phyloP scores from a whole-genome alignment of 2,113 vertebrate genomes.

The Gallinago jamesoni region DNA sequence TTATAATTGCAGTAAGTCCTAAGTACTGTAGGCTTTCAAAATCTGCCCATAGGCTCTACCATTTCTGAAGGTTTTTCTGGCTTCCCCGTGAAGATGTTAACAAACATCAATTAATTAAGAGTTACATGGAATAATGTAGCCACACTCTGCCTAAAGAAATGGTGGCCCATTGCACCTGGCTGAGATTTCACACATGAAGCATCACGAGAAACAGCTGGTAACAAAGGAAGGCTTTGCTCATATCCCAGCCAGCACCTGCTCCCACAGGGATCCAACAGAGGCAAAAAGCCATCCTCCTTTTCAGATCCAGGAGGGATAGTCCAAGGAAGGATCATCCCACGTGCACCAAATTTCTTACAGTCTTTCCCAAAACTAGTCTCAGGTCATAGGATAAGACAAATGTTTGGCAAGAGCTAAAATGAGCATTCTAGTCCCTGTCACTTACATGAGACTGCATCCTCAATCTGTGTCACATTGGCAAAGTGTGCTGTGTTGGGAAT shows the following conservation, averaged over 20 bases:
- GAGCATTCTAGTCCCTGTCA: background rate
- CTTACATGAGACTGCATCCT: slow-evolving; percentile 96
- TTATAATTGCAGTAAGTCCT: background rate
- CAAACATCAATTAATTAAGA: background rate
- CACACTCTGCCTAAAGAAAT: background rate
- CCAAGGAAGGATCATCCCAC: background rate
- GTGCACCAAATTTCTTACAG: background rate
- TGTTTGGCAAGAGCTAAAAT: accelerated
- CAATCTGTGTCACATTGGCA: slow-evolving; percentile 98
- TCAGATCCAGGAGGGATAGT: background rate
- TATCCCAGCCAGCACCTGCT: background rate
- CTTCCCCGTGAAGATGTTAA: background rate
- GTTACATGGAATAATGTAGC: background rate
- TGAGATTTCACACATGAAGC: background rate
- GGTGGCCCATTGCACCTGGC: background rate
- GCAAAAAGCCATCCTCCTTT: background rate
- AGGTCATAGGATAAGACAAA: background rate
- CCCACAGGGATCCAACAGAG: background rate
- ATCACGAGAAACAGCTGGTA: background rate
- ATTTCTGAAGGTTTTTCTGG: background rate
- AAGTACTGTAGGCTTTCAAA: background rate
- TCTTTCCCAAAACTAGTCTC: background rate
- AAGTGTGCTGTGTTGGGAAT: slow-evolving; percentile 98
- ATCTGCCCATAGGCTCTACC: background rate
- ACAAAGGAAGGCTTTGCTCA: background rate